Evolutionary conservation across 2,113 vertebrate genomes (phyloP).

Genomic region (Scolopax mira): DNA sequence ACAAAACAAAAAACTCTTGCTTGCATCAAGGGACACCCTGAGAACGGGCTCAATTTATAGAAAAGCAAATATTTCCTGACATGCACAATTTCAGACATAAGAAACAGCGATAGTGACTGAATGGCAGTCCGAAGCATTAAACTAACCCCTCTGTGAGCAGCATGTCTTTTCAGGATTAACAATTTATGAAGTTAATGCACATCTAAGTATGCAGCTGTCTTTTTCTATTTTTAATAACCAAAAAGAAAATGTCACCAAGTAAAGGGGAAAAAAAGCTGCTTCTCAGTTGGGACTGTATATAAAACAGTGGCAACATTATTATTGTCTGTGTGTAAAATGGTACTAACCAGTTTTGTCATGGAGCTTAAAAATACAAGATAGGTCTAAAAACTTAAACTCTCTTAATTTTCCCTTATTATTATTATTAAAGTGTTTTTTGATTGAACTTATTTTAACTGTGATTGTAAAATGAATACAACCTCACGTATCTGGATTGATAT

Average conservation of each 20-base stretch:
- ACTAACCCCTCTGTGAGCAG: not conserved
- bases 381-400: not conserved
- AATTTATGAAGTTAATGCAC: conserved; percentile 55
- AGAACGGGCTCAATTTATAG: not conserved
- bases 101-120: not conserved
- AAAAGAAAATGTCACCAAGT: conserved; percentile 31
- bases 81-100: not conserved
- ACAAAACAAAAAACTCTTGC: no score
- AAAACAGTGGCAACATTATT: not conserved
- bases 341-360: not conserved
- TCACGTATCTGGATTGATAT: not conserved
- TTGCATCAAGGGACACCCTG: not conserved
- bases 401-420: not conserved
- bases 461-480: not conserved
- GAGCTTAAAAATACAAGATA: not conserved
- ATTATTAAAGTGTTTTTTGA: not conserved
- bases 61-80: not conserved
- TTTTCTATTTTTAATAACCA: conserved; percentile 57
- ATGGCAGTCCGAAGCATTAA: not conserved
- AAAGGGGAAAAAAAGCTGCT: conserved; percentile 3
- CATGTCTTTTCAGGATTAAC: conserved; percentile 35
- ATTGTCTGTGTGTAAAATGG: not conserved
- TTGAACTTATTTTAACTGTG: not conserved
- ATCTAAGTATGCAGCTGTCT: conserved; percentile 47
- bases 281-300: not conserved